Evolutionary conservation across 2,888 invertebrate species (phyloP).

Genomic region (Caenorhabditis imperialis): DNA sequence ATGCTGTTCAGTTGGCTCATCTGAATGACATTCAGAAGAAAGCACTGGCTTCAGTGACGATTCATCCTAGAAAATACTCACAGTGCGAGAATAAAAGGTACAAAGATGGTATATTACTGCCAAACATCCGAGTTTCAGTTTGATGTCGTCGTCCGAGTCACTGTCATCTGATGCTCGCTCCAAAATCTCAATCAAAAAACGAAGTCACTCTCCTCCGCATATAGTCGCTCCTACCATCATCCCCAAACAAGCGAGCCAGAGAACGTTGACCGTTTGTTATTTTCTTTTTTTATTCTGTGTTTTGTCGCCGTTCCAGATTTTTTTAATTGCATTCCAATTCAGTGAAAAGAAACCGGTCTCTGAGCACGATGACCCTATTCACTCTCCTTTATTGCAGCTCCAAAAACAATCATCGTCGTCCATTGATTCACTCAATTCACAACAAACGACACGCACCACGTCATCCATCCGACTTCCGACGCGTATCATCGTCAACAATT

Average conservation of each 20-base stretch:
- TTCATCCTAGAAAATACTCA: slow-evolving; percentile 1
- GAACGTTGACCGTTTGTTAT: slow-evolving; percentile 50
- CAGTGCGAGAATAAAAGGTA: slow-evolving; percentile 19
- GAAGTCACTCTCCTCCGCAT: slow-evolving; percentile 53
- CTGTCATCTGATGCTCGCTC: slow-evolving; percentile 62
- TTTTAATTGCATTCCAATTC: slow-evolving; percentile 24
- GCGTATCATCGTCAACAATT: slow-evolving; percentile 41
- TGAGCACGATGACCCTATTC: slow-evolving; percentile 28
- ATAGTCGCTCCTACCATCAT: slow-evolving; percentile 44
- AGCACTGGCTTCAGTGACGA: slow-evolving; percentile 21
- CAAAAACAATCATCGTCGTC: slow-evolving; percentile 56
- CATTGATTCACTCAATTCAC: slow-evolving; percentile 60
- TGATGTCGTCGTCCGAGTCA: slow-evolving; percentile 58
- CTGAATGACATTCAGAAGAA: slow-evolving; percentile 32
- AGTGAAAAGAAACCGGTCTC: slow-evolving; percentile 29
- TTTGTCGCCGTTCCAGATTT: slow-evolving; percentile 9
- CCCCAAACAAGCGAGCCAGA: slow-evolving; percentile 27
- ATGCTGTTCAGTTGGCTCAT: slow-evolving; percentile 18
- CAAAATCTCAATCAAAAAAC: slow-evolving; percentile 61
- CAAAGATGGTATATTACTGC: no score
- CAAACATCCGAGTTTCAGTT: slow-evolving; percentile 15
- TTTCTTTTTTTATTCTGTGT: slow-evolving; percentile 9
- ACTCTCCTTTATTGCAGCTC: slow-evolving; percentile 42
- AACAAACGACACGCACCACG: slow-evolving; percentile 55
- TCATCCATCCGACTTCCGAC: slow-evolving; percentile 41